Percentiles rank a stretch among this genome's conserved stretches.
Evolutionary conservation across 2,113 vertebrate species (phyloP).

Genomic region (Mus spicilegus): DNA sequence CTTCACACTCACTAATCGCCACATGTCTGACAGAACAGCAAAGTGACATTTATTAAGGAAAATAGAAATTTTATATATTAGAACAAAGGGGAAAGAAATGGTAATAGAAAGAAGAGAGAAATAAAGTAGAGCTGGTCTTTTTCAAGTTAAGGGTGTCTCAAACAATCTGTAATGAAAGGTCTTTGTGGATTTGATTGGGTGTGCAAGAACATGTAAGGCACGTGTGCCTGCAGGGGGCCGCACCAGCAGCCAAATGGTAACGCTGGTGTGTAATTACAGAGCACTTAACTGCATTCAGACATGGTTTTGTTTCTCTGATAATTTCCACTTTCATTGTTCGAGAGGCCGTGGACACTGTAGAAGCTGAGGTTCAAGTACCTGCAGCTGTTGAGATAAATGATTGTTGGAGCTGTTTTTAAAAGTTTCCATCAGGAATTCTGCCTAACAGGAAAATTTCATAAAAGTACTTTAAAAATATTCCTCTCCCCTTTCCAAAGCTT

Average conservation of each 20-base stretch:
- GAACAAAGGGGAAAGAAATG: conserved; percentile 64
- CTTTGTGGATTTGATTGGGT: conserved; percentile 77
- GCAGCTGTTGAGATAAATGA: conserved; percentile 84
- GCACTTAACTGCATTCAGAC: conserved; percentile 81
- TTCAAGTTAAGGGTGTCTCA: conserved; percentile 68
- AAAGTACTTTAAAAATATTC: conserved; percentile 65
- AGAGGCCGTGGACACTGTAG: conserved; percentile 78
- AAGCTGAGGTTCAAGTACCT: conserved; percentile 83
- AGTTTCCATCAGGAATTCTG: conserved; percentile 56
- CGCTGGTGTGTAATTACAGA: conserved; percentile 81
- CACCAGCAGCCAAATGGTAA: conserved; percentile 80
- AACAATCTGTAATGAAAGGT: conserved; percentile 63
- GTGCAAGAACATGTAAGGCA: conserved; percentile 75
- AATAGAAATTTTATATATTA: conserved; percentile 6
- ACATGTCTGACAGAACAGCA: conserved; percentile 23
- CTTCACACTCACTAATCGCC: conserved; percentile 8
- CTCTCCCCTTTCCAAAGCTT: conserved; percentile 51
- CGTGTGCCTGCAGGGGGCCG: conserved; percentile 74
- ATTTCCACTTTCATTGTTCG: conserved; percentile 82
- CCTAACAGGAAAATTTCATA: conserved; percentile 58
- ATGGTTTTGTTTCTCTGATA: conserved; percentile 80
- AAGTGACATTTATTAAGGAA: conserved; percentile 43
- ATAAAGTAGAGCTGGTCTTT: conserved; percentile 66
- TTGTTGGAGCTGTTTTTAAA: conserved; percentile 49
- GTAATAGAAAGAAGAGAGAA: not conserved